A percentile compares a stretch with the other conserved stretches of the same genome.
Conservation (phyloP, 2,888 invertebrate genomes). For the Zhengitettix transpicula region DNA sequence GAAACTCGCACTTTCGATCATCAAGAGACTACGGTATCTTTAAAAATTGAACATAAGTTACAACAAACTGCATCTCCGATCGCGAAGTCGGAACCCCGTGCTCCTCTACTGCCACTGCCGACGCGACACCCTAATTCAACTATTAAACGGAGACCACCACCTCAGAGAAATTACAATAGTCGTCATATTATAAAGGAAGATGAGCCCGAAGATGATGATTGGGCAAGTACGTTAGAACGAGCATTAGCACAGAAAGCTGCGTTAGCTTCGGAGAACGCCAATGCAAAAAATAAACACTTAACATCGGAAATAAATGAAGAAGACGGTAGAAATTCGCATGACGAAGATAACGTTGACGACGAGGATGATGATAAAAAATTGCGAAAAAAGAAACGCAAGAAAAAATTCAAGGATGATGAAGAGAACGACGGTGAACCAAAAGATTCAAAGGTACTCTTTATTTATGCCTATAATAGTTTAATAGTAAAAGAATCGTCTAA, state of each 20-base stretch:
- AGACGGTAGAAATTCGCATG: not conserved
- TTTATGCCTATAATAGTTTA: not conserved
- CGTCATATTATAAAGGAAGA: not conserved
- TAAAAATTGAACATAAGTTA: not conserved
- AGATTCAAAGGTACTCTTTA: constrained; percentile 9
- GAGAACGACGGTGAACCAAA: constrained; percentile 30
- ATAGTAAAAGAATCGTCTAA: too few species aligned
- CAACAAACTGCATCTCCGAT: not conserved
- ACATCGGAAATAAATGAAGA: constrained; percentile 4
- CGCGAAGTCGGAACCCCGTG: not conserved
- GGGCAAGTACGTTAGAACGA: constrained; percentile 62
- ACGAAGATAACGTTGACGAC: not conserved
- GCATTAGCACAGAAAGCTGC: constrained; percentile 47
- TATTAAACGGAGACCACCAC: not conserved
- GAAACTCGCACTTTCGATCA: not conserved
- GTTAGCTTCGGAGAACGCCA: constrained; percentile 22
- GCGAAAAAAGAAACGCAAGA: constrained; percentile 35
- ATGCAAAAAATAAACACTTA: not conserved
- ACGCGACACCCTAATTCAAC: not conserved
- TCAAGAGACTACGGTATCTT: not conserved
- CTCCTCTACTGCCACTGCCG: not conserved
- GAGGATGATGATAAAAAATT: constrained; percentile 30
- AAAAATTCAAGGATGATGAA: constrained; percentile 16
- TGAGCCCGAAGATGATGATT: constrained; percentile 41
- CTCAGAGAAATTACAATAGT: not conserved